phyloP scores from a whole-genome alignment of 2,888 invertebrate genomes.

The Euproctis similis region DNA sequence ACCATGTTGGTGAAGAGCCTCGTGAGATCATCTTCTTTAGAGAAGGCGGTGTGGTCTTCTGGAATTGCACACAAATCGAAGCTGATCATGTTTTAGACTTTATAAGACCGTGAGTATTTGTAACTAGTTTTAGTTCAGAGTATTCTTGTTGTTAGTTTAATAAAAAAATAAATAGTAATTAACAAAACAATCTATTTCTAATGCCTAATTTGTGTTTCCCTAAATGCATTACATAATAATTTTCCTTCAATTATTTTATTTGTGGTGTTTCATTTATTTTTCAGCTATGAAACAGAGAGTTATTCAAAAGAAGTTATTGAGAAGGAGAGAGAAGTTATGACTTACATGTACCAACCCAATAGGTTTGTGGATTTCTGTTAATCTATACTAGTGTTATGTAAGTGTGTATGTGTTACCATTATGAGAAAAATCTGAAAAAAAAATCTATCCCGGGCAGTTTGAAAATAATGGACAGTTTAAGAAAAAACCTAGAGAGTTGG shows the following conservation, averaged over 20 bases:
- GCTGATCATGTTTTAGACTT: constrained; percentile 85
- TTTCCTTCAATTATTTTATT: too few relatives aligned
- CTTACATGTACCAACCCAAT: constrained; percentile 79
- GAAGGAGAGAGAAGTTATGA: constrained; percentile 89
- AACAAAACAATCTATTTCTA: neutral
- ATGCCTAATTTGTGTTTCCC: too few relatives aligned
- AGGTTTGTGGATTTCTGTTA: constrained; percentile 44
- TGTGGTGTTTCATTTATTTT: constrained; percentile 21
- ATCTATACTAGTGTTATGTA: too few relatives aligned
- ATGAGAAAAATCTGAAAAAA: too few relatives aligned
- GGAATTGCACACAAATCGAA: constrained; percentile 91
- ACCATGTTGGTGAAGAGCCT: constrained; percentile 83
- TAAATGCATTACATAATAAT: too few relatives aligned
- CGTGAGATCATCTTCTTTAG: constrained; percentile 93
- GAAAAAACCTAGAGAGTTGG: too few relatives aligned
- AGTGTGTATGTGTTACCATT: too few relatives aligned
- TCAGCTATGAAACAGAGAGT: constrained; percentile 73
- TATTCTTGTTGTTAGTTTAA: too few relatives aligned
- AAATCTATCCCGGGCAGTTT: too few relatives aligned
- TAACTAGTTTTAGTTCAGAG: too few relatives aligned
- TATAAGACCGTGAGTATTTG: constrained; percentile 71
- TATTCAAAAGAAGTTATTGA: constrained; percentile 81
- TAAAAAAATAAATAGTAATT: too few relatives aligned
- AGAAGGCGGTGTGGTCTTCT: constrained; percentile 93
- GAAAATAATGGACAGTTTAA: too few relatives aligned